Conservation (phyloP, 2,797 vertebrate genomes). For the Crossoptilon crossoptilon region DNA sequence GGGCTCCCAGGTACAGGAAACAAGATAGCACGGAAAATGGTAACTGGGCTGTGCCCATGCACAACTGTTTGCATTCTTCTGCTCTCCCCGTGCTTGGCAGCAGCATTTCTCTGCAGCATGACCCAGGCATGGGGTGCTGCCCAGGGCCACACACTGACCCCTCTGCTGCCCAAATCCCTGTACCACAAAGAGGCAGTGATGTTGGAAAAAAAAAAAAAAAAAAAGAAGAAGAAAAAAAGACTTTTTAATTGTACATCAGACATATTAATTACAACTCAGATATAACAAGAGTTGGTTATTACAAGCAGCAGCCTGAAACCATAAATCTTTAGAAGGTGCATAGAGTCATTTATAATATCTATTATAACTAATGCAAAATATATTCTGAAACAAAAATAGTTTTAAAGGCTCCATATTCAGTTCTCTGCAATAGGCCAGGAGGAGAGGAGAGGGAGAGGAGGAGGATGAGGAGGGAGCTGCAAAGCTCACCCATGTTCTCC, state of each 20-base stretch:
- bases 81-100: background rate
- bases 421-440: conserved; percentile 32
- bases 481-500: accelerated
- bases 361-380: conserved; percentile 73
- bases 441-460: background rate
- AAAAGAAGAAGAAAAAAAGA: conserved; percentile 18
- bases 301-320: conserved; percentile 79
- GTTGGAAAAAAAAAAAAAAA: conserved; percentile 16
- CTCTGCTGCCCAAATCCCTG: background rate
- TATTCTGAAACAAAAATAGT: conserved; percentile 51
- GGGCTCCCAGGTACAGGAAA: background rate
- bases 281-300: conserved; percentile 74
- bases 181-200: background rate
- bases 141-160: background rate
- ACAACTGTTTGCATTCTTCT: background rate
- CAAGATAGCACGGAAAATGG: background rate
- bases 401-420: conserved; percentile 42
- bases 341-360: conserved; percentile 65
- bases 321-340: conserved; percentile 80
- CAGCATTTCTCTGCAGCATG: background rate
- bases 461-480: background rate
- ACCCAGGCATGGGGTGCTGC: background rate
- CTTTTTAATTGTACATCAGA: conserved; percentile 72
- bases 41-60: accelerated
- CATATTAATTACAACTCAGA: conserved; percentile 80